These are phyloP conservation scores for Argyrosomus japonicus DNA, from an alignment of 2,113 vertebrate species.

Conservation along the genomic window DNA sequence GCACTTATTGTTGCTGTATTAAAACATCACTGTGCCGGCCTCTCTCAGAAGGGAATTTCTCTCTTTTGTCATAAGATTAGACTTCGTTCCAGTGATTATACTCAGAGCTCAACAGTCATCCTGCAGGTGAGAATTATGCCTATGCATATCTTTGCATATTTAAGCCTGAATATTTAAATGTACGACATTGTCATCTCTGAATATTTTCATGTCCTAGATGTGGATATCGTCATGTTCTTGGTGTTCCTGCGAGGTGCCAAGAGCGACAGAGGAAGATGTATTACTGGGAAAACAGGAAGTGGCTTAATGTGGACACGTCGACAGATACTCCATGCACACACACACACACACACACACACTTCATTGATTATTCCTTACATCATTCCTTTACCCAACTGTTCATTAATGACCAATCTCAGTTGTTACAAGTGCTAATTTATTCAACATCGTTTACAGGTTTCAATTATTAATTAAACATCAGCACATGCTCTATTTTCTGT, in stretches of 20 bases:
- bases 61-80: conserved; percentile 40
- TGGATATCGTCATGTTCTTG: conserved; percentile 18
- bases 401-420: neutral
- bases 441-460: neutral
- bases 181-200: conserved; percentile 46
- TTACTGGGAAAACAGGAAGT: conserved; percentile 18
- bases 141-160: conserved; percentile 70
- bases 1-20: neutral
- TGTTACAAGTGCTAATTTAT: neutral
- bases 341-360: neutral
- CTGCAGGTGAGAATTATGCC: conserved; percentile 66
- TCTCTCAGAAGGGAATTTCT: conserved; percentile 32
- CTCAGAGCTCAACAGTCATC: conserved; percentile 45
- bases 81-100: conserved; percentile 48
- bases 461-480: neutral
- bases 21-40: neutral
- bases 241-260: conserved; percentile 16
- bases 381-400: neutral
- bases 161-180: conserved; percentile 61
- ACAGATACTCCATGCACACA: neutral
- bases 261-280: conserved; percentile 7
- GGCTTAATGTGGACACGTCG: neutral
- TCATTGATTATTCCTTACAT: neutral
- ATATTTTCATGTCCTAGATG: conserved; percentile 54
- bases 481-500: neutral